Evolutionary conservation across 2,113 vertebrate genomes (phyloP).

Genomic region (Syngnathus scovelli): DNA sequence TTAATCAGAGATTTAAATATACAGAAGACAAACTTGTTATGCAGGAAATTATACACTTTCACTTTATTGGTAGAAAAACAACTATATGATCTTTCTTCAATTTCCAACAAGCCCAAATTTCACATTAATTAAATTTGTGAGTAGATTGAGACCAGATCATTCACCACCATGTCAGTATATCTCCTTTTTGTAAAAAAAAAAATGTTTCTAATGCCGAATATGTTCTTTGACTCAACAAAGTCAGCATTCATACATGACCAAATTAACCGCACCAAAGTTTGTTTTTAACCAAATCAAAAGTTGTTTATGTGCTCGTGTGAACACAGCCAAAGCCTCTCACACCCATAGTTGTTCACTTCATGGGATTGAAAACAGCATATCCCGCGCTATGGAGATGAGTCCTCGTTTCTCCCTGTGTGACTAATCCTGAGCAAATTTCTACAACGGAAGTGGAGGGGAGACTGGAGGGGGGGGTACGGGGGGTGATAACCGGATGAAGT

Average conservation of each 20-base stretch:
- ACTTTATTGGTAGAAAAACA: too few species aligned
- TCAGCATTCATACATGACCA: not conserved
- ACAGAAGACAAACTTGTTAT: too few species aligned
- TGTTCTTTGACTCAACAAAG: not conserved
- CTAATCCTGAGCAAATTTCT: constrained; percentile 55
- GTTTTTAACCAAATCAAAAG: not conserved
- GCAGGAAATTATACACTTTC: too few species aligned
- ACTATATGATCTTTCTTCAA: too few species aligned
- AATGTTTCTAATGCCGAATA: too few species aligned
- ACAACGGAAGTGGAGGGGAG: constrained; percentile 22
- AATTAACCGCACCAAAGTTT: not conserved
- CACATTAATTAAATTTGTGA: too few species aligned
- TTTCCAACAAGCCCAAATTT: too few species aligned
- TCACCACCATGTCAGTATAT: too few species aligned
- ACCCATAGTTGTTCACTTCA: constrained; percentile 49
- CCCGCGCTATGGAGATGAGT: constrained; percentile 67
- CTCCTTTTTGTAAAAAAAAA: too few species aligned
- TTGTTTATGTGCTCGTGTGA: not conserved
- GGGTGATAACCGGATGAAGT: constrained; percentile 39
- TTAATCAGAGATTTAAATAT: too few species aligned
- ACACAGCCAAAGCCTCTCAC: not conserved
- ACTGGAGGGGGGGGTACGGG: constrained; percentile 35
- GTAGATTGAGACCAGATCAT: too few species aligned
- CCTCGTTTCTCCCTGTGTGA: constrained; percentile 59
- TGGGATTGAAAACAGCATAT: constrained; percentile 58